phyloP scores from a whole-genome alignment of 2,888 invertebrate genomes.

The Polylopha cassiicola region DNA sequence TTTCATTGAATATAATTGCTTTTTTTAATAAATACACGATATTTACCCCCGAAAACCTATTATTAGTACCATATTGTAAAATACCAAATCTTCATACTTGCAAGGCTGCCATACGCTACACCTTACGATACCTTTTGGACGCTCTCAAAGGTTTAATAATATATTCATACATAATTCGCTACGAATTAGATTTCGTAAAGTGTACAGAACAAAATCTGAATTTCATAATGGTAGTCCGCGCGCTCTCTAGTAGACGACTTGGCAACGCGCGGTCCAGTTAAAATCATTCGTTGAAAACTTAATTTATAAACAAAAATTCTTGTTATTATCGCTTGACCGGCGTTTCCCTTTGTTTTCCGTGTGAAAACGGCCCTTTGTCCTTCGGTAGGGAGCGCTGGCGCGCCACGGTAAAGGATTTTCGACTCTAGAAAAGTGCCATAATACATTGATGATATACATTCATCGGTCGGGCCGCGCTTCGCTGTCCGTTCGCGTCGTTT shows the following conservation, averaged over 20 bases:
- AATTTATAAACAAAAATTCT: conserved; percentile 46
- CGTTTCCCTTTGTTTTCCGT: conserved; percentile 71
- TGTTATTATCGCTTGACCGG: conserved; percentile 56
- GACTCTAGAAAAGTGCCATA: conserved; percentile 73
- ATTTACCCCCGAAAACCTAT: conserved; percentile 28
- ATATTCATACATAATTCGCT: conserved; percentile 38
- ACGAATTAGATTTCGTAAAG: conserved; percentile 39
- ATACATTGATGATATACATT: conserved; percentile 64
- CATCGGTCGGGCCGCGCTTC: conserved; percentile 56
- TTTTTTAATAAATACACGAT: conserved; percentile 32
- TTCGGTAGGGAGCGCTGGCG: conserved; percentile 64
- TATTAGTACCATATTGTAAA: conserved; percentile 41
- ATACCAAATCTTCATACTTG: conserved; percentile 37
- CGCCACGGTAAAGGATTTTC: conserved; percentile 68
- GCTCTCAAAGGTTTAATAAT: conserved; percentile 16
- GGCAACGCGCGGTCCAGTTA: conserved; percentile 55
- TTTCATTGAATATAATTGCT: conserved; percentile 46
- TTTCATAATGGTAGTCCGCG: conserved; percentile 61
- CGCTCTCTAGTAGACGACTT: conserved; percentile 55
- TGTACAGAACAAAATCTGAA: conserved; percentile 47
- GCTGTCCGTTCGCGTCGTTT: conserved; percentile 67
- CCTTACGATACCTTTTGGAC: conserved; percentile 23
- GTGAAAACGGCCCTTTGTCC: conserved; percentile 72
- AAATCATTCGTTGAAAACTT: conserved; percentile 48
- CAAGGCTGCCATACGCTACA: conserved; percentile 43